These are phyloP conservation scores for Axea sp. DNA, from an alignment of 2,888 invertebrate species.

Conservation along the genomic window DNA sequence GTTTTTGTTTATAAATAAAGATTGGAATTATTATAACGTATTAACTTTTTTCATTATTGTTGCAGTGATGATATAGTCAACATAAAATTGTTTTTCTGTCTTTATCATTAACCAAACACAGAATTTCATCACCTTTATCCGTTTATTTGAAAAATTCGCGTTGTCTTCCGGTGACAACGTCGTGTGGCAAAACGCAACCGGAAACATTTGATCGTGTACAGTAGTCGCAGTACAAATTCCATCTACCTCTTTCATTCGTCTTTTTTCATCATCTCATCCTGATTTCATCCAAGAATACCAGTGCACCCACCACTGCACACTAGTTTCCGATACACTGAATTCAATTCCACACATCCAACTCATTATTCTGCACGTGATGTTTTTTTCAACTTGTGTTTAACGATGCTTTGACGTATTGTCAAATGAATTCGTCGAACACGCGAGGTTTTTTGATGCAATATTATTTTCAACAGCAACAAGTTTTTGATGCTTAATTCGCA, in stretches of 20 bases:
- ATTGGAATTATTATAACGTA: no score
- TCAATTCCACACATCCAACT: conserved; percentile 27
- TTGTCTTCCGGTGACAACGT: conserved; percentile 37
- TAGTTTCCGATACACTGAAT: conserved; percentile 50
- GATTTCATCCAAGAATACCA: conserved; percentile 44
- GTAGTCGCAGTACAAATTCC: conserved; percentile 27
- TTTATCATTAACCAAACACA: conserved; percentile 4
- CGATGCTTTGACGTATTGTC: conserved; percentile 40
- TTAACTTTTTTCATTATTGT: no score
- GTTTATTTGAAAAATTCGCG: conserved; percentile 62
- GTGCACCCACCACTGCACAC: conserved; percentile 15
- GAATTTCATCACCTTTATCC: conserved; percentile 52
- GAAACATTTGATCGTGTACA: conserved; percentile 47
- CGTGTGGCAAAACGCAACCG: conserved; percentile 41
- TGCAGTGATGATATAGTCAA: no score
- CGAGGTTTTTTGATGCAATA: conserved; percentile 10
- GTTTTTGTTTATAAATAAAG: no score
- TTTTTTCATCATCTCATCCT: conserved; percentile 24
- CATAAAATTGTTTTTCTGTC: no score
- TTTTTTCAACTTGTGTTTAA: conserved; percentile 28
- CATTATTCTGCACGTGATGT: conserved; percentile 29
- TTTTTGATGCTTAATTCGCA: conserved; percentile 16
- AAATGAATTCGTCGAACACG: conserved; percentile 25
- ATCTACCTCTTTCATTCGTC: conserved; percentile 25
- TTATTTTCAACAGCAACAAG: conserved; percentile 42